Evolutionary conservation across 2,797 vertebrate genomes (phyloP), one percentile per base, ranked within the genome.

Genomic region (Centropyge bicolor): DNA sequence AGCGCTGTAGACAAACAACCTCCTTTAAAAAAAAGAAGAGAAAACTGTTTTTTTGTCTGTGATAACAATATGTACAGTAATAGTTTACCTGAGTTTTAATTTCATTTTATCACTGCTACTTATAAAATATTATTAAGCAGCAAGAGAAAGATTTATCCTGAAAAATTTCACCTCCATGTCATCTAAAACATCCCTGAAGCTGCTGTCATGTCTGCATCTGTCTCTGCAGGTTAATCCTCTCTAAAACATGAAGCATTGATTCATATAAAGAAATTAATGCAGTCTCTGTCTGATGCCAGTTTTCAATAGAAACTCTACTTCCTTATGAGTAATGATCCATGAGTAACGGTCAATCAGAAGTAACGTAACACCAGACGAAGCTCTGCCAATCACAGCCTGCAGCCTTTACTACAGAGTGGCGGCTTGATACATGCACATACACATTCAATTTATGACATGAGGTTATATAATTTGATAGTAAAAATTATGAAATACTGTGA

Each of bases 1-100:
- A 77, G 24, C 11, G 16, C 24, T 36, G 35, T 16, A 49, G 41
- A 68, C 46, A 78, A 74, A 78, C 66, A 78, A 79, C 13, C 24
- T 27, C 36, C 7, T 22, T 35, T 10, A 38, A 40, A 52, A 24
- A 19, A 24, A 40, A 36, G 2, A 8, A 46, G 31, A 43, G 19
- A 9, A 17, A 17, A 3, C 27, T 16, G 3, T 22, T 24, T 27
- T 19, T 69, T 46, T 5, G 3, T 46, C 24, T 27, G 36, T 24
- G 24, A 62, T 22, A 27, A 54, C 19, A 1, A 43, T 1, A 55
- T 20, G 14, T 3, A 2, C 17, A 14, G 2, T 8, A 10, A 22
- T 10, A 54, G n/a, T 49, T 66, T 16, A 22, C 13, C 35, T 0
- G 3, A 55, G 22, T 24, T 59, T 59, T 24, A 1, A 48, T 38